These are phyloP conservation scores for Synergus gifuensis DNA, from an alignment of 2,888 invertebrate genomes.

Conservation along the genomic window DNA sequence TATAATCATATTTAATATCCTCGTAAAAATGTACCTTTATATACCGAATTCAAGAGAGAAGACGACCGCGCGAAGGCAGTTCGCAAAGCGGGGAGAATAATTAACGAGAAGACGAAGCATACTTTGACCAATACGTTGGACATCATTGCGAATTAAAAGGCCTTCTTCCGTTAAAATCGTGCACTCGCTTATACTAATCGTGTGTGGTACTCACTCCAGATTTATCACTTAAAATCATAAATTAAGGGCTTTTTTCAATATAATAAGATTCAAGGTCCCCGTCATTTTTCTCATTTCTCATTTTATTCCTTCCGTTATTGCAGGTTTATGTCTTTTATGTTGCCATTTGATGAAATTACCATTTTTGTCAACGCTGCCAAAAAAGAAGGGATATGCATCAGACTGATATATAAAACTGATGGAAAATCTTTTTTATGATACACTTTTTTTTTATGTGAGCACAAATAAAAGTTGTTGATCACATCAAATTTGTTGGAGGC, in stretches of 20 bases:
- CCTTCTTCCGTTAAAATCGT: background rate
- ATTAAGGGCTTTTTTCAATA: background rate
- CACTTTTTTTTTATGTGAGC: constrained; percentile 7
- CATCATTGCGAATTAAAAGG: constrained; percentile 27
- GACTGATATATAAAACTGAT: constrained; percentile 44
- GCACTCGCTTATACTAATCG: background rate
- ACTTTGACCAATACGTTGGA: constrained; percentile 20
- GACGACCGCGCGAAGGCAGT: constrained; percentile 38
- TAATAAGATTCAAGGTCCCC: background rate
- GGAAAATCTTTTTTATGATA: constrained; percentile 39
- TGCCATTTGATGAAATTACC: constrained; percentile 9
- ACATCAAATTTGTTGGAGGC: background rate
- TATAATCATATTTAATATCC: constrained; percentile 69
- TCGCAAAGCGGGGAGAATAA: constrained; percentile 56
- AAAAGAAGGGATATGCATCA: constrained; percentile 10
- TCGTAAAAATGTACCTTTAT: constrained; percentile 67
- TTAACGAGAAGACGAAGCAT: constrained; percentile 53
- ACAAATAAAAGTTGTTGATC: background rate
- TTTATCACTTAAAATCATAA: constrained; percentile 29
- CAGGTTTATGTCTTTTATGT: constrained; percentile 25
- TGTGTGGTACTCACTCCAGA: background rate
- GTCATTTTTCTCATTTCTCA: constrained; percentile 22
- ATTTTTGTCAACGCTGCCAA: constrained; percentile 28
- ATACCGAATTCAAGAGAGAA: constrained; percentile 52
- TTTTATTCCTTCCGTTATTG: constrained; percentile 15